Evolutionary conservation across 2,888 invertebrate species (phyloP).

Genomic region (Drosophila cracens): DNA sequence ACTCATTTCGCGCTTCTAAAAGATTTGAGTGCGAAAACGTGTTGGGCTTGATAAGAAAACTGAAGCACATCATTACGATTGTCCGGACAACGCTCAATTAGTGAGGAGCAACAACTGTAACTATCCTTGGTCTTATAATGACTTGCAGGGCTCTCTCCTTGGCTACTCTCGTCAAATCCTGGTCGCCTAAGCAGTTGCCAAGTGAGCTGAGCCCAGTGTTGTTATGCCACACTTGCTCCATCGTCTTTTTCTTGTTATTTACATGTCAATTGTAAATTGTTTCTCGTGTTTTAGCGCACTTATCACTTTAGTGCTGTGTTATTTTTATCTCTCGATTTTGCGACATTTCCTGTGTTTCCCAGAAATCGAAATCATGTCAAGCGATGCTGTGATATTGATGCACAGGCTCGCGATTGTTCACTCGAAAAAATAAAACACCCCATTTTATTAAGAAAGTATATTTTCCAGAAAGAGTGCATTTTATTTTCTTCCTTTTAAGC

Average conservation of each 20-base stretch:
- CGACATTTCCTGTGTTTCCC: conserved; percentile 33
- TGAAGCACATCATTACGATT: conserved; percentile 44
- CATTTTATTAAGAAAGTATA: neutral
- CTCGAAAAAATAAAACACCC: neutral
- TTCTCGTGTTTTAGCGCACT: conserved; percentile 71
- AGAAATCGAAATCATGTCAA: conserved; percentile 71
- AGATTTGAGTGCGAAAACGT: conserved; percentile 76
- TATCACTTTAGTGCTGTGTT: conserved; percentile 71
- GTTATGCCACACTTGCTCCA: neutral
- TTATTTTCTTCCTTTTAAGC: neutral
- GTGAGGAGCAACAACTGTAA: conserved; percentile 30
- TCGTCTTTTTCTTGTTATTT: conserved; percentile 44
- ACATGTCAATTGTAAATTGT: conserved; percentile 78
- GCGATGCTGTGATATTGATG: conserved; percentile 56
- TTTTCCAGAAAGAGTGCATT: neutral
- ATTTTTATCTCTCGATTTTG: conserved; percentile 35
- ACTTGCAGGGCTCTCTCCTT: neutral
- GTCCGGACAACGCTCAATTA: conserved; percentile 56
- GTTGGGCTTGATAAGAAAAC: conserved; percentile 46
- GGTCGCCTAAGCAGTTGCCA: conserved; percentile 39
- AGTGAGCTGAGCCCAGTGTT: conserved; percentile 5
- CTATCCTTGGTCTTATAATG: conserved; percentile 9
- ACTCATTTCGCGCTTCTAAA: conserved; percentile 52
- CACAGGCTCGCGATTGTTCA: conserved; percentile 31
- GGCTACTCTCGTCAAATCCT: neutral